Evolutionary conservation across 2,797 vertebrate genomes (phyloP), one percentile per base, ranked within the genome.

Genomic region (Xyrichtys novacula): DNA sequence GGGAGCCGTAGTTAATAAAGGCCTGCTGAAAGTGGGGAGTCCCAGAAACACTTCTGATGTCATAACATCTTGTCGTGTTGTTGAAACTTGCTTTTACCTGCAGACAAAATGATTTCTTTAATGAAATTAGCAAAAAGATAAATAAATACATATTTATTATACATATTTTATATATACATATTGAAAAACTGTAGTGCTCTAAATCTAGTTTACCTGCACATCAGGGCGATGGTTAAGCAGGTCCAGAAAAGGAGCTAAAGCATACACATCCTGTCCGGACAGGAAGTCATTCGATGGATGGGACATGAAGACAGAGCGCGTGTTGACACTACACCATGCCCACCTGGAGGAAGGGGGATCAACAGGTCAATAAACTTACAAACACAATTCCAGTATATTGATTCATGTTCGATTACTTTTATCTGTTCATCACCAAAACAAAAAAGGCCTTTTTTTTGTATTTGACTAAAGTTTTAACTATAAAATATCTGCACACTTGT

Each of bases 281-380:
- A 99, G 93, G 73, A 93, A 94, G 2, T 64, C 31, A 75, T 56
- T 94, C 22, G 67, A 84, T 0, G 81, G 60, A 1, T 78, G 93
- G 43, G 91, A 83, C 96, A 97, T 93, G 78, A 96, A 99, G 76
- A 99, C 93, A 0, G 96, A 96, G 66, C 98, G 95, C 2, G 98
- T 99, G 87, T 98, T 99, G 50, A 99, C 47, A 0, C 96, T 96
- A 66, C 96, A 98, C 97, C 97, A 99, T 6, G 98, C 98, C 98
- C 98, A 99, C 60, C 91, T 92, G 65, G 11, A 32, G 7, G 7
- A 23, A 69, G 0, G 19, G 28, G 6, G 17, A 15, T 12, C 6
- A 7, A 52, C 28, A 11, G 1, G 2, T 44, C 6, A 15, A 12
- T 8, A 26, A 48, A 2, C 10, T 16, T 28, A 53, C 3, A 26